Evolutionary conservation across 2,797 vertebrate genomes (phyloP).

Genomic region (Delichon dasypus): DNA sequence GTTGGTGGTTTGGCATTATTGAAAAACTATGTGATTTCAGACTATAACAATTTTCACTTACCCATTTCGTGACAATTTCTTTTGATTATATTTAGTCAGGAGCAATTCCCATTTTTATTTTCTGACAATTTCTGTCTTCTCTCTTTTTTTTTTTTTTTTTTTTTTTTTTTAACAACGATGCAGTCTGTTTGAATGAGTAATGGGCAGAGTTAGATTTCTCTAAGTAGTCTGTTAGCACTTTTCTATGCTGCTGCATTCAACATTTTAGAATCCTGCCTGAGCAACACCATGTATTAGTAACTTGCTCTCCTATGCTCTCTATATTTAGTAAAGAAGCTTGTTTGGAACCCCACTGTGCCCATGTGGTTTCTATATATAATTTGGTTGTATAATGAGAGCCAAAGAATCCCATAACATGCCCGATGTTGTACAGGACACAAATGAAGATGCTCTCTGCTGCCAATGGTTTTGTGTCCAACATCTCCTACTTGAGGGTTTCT

Average conservation of each 20-base stretch:
- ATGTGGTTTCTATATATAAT: constrained; percentile 59
- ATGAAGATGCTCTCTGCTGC: constrained; percentile 2
- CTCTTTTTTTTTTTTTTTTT: neutral
- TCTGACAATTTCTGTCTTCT: neutral
- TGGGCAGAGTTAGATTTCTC: neutral
- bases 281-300: neutral
- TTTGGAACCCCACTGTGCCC: constrained; percentile 37
- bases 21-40: constrained; percentile 49
- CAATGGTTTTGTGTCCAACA: neutral
- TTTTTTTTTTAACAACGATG: neutral
- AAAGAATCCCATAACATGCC: constrained; percentile 30
- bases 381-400: constrained; percentile 33
- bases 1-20: constrained; percentile 47
- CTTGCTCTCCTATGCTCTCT: constrained; percentile 19
- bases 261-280: neutral
- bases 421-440: neutral
- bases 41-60: constrained; percentile 41
- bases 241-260: neutral
- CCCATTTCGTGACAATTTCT: constrained; percentile 26
- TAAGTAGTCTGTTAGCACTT: neutral
- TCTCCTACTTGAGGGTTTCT: neutral
- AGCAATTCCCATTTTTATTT: constrained; percentile 34
- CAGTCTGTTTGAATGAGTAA: neutral
- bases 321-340: constrained; percentile 56
- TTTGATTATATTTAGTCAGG: constrained; percentile 54